A percentile compares a stretch with the other conserved stretches of the same genome.
phyloP scores from a whole-genome alignment of 2,888 invertebrate genomes.

The Lepidochrysops patricia region DNA sequence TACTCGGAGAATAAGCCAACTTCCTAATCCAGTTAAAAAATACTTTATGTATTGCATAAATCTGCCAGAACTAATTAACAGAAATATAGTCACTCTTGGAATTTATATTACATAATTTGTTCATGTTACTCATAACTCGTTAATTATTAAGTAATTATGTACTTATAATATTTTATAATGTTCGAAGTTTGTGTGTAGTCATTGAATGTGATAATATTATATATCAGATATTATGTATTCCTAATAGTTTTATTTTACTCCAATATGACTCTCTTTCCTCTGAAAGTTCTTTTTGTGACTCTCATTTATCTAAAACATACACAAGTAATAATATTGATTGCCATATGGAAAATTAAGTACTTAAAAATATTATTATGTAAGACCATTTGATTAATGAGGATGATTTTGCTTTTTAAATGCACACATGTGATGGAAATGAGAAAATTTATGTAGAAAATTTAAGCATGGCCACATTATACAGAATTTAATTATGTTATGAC shows the following conservation, averaged over 20 bases:
- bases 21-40: background rate
- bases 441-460: slow-evolving; percentile 7
- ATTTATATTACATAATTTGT: background rate
- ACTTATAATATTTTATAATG: too few relatives aligned
- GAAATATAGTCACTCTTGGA: background rate
- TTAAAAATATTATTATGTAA: background rate
- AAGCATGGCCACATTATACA: slow-evolving; percentile 15
- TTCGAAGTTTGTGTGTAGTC: background rate
- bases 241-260: too few relatives aligned
- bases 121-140: background rate
- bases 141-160: background rate
- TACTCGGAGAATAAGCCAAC: background rate
- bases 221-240: too few relatives aligned
- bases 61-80: background rate
- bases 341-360: background rate
- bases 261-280: too few relatives aligned
- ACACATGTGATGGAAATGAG: background rate
- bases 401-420: slow-evolving; percentile 6
- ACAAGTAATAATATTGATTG: too few relatives aligned
- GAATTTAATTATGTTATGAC: slow-evolving; percentile 17
- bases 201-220: background rate
- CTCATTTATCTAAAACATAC: too few relatives aligned
- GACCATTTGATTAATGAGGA: background rate
- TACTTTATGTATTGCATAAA: background rate
- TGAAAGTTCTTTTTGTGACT: too few relatives aligned